phyloP scores from a whole-genome alignment of 2,113 vertebrate genomes.

The Leptocoma aspasia region DNA sequence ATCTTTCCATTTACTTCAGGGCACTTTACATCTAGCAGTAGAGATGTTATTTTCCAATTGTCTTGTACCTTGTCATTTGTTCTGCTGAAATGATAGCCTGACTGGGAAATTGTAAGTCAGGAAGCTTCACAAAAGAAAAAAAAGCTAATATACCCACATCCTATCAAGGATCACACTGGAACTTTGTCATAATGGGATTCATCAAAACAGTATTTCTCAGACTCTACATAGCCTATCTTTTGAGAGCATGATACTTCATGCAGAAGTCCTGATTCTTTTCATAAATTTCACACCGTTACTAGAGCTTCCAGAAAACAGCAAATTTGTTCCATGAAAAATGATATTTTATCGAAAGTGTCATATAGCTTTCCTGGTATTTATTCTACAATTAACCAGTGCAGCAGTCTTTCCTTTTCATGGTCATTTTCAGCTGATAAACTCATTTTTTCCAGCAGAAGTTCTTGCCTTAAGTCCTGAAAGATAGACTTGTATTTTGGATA shows the following conservation, averaged over 20 bases:
- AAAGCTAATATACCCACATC: background rate
- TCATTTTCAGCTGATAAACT: background rate
- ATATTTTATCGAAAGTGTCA: background rate
- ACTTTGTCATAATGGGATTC: background rate
- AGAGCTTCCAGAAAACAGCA: background rate
- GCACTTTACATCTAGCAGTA: background rate
- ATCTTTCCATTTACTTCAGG: background rate
- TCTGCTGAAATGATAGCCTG: background rate
- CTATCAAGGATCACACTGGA: background rate
- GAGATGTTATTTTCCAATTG: background rate
- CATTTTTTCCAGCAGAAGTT: background rate
- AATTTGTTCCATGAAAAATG: background rate
- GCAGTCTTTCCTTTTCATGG: background rate
- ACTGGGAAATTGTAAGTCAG: background rate
- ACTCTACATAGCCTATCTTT: background rate
- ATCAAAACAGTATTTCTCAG: background rate
- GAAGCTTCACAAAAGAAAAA: background rate
- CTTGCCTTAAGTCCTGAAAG: background rate
- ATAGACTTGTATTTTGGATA: background rate
- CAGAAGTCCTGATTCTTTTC: background rate
- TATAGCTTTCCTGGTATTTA: background rate
- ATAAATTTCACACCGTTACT: background rate
- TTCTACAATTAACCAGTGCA: background rate
- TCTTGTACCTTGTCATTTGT: background rate
- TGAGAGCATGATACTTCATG: background rate